phyloP scores from a whole-genome alignment of 2,797 vertebrate species.

The Scolopax rusticola region DNA sequence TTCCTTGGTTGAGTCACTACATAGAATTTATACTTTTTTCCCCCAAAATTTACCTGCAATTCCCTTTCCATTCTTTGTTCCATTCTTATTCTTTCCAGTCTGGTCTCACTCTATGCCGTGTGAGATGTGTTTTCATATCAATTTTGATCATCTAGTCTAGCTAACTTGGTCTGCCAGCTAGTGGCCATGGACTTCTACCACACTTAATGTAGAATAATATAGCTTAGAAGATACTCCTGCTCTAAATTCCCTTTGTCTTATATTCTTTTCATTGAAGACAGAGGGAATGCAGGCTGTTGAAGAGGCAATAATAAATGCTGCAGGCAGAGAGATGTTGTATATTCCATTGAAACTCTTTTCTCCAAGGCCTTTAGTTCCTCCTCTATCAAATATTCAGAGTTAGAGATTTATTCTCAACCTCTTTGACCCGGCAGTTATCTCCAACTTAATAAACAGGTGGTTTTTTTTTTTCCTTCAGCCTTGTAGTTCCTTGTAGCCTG shows the following conservation, averaged over 20 bases:
- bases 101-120: not conserved
- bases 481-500: not conserved
- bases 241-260: not conserved
- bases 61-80: not conserved
- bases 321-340: not conserved
- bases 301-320: not conserved
- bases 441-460: not conserved
- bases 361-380: not conserved
- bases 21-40: not conserved
- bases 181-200: not conserved
- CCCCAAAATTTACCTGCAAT: not conserved
- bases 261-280: not conserved
- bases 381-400: not conserved
- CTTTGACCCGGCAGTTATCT: not conserved
- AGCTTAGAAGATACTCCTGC: not conserved
- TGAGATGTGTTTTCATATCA: not conserved
- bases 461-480: not conserved
- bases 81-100: not conserved
- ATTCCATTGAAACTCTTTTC: not conserved
- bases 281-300: not conserved
- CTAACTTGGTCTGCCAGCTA: not conserved
- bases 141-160: not conserved
- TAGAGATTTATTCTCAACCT: not conserved
- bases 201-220: not conserved
- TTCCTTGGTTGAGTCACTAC: not conserved